Evolutionary conservation across 2,888 invertebrate genomes (phyloP).

Genomic region (Yponomeuta malinellus): DNA sequence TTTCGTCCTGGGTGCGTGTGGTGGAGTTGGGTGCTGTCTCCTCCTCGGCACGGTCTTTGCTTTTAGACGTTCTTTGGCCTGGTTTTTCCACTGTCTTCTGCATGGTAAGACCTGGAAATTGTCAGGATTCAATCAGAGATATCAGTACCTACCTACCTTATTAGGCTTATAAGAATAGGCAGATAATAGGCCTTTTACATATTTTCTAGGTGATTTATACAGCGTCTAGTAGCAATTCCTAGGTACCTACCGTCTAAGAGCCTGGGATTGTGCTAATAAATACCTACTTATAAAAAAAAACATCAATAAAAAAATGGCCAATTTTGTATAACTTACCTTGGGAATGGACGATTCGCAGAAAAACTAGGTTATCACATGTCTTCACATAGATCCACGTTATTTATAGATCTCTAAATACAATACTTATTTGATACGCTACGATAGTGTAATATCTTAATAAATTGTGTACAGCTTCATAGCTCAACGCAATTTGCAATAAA

Average conservation of each 20-base stretch:
- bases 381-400: background rate
- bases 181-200: too few relatives aligned
- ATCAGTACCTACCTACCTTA: too few relatives aligned
- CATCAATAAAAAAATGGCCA: background rate
- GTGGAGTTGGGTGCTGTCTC: constrained; percentile 30
- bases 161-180: too few relatives aligned
- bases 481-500: too few relatives aligned
- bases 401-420: background rate
- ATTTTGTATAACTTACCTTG: background rate
- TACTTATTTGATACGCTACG: too few relatives aligned
- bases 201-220: too few relatives aligned
- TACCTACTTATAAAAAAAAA: background rate
- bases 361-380: background rate
- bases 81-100: constrained; percentile 32
- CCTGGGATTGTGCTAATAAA: background rate
- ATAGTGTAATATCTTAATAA: too few relatives aligned
- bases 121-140: background rate
- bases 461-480: too few relatives aligned
- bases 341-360: background rate
- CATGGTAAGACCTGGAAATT: constrained; percentile 28
- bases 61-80: constrained; percentile 28
- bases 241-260: too few relatives aligned
- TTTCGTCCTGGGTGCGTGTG: constrained; percentile 40
- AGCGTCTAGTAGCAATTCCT: too few relatives aligned
- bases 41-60: constrained; percentile 32